Base-by-base conservation (phyloP, 1,140 invertebrate genomes). In the Ganaspis sp. region DNA sequence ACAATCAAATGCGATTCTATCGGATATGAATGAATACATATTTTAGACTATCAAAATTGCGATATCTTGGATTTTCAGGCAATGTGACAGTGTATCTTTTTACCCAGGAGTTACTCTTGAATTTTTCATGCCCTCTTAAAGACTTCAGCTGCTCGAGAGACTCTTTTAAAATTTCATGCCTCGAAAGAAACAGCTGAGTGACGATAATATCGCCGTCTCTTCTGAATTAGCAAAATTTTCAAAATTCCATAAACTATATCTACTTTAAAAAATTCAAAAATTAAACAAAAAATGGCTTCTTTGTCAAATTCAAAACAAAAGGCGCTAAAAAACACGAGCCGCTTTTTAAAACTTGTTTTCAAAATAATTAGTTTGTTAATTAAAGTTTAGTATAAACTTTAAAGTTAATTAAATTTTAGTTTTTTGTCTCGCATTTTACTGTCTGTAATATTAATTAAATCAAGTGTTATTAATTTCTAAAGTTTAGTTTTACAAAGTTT, bases 1-100 rank as follows among this genome's bases (percentile, higher is more conserved):
- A 84, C 85, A 87, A 86, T 87, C 85, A 86, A 84, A 87, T 81
- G 79, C 81, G 83, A 82, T 81, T 80, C 81, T 64, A 64, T 64
- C 23, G 23, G 58, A 15, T 64, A 79, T 79, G 40, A 82, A 81
- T 78, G 53, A 75, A 70, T 77, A 80, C 73, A 82, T 82, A 81
- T 82, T 79, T 72, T 81, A 82, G 80, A 58, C 23, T 82, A 79
- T 79, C 75, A 77, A 70, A 76, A 71, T 29, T 76, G 76, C 72
- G 40, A 29, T 64, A 69, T 58, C 21, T 73, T 70, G 49, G 45
- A 70, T 34, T 78, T 71, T 40, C 11, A 40, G 42, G 34, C 76
- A 79, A 78, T 76, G 75, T 83, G 75, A 70, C 64, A 72, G 73
- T 17, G 26, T 79, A 73, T 53, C 75, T 70, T 76, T 75, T 69